phyloP scores from a whole-genome alignment of 2,797 vertebrate genomes.

The Mico argentatus region DNA sequence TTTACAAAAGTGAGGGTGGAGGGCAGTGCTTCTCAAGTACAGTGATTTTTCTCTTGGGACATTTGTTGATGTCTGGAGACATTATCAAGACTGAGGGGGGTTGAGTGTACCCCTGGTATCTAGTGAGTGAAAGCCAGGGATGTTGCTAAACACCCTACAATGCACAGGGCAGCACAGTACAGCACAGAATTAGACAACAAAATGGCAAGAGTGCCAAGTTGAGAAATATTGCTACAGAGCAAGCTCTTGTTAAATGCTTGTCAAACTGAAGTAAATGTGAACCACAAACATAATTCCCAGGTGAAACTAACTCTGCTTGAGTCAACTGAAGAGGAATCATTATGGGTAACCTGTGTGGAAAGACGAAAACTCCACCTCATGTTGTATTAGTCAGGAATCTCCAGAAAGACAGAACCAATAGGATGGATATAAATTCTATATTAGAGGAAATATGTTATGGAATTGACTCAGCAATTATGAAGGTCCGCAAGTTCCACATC shows the following conservation, averaged over 20 bases:
- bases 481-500: neutral
- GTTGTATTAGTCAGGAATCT: neutral
- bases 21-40: neutral
- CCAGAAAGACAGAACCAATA: neutral
- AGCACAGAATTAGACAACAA: neutral
- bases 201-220: neutral
- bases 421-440: neutral
- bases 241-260: neutral
- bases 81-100: neutral
- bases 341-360: neutral
- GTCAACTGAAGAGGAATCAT: neutral
- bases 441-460: neutral
- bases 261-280: neutral
- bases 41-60: neutral
- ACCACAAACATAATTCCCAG: neutral
- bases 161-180: fast-evolving
- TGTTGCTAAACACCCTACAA: neutral
- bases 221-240: neutral
- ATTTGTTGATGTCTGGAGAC: neutral
- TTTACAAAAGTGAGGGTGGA: neutral
- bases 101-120: too few relatives aligned
- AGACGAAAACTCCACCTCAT: neutral
- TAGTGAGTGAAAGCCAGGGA: neutral
- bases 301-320: neutral
- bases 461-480: neutral